These are phyloP conservation scores for Phoenoteleia sp. DNA, from an alignment of 2,888 invertebrate genomes.

Conservation along the genomic window DNA sequence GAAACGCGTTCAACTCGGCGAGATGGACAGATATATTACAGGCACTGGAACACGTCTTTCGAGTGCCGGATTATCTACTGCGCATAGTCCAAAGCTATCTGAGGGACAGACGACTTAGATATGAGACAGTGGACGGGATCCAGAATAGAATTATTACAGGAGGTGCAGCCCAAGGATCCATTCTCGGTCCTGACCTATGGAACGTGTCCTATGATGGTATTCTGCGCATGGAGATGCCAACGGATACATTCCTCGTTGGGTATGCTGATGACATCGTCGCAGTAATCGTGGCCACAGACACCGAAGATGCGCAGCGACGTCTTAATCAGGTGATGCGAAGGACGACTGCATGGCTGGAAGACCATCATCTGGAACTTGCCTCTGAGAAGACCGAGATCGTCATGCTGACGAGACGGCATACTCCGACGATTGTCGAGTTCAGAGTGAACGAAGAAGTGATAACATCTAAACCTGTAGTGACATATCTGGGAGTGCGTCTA, in stretches of 20 bases:
- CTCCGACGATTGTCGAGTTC: neutral
- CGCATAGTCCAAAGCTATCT: slow-evolving; percentile 34
- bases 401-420: neutral
- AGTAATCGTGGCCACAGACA: no score
- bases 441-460: neutral
- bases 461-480: neutral
- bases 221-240: no score
- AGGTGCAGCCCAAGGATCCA: neutral
- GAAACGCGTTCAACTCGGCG: slow-evolving; percentile 64
- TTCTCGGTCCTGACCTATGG: neutral
- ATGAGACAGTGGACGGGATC: neutral
- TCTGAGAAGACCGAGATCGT: neutral
- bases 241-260: neutral
- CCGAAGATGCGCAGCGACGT: no score
- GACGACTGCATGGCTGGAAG: neutral
- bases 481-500: slow-evolving; percentile 14
- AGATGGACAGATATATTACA: slow-evolving; percentile 62
- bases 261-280: neutral
- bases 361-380: neutral
- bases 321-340: neutral
- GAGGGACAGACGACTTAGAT: neutral
- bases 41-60: slow-evolving; percentile 68
- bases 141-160: neutral
- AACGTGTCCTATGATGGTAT: no score
- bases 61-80: slow-evolving; percentile 64